A percentile compares a stretch with the other conserved stretches of the same genome.
Evolutionary conservation across 2,888 invertebrate genomes (phyloP).

Genomic region (Schrankia costaestrigalis): DNA sequence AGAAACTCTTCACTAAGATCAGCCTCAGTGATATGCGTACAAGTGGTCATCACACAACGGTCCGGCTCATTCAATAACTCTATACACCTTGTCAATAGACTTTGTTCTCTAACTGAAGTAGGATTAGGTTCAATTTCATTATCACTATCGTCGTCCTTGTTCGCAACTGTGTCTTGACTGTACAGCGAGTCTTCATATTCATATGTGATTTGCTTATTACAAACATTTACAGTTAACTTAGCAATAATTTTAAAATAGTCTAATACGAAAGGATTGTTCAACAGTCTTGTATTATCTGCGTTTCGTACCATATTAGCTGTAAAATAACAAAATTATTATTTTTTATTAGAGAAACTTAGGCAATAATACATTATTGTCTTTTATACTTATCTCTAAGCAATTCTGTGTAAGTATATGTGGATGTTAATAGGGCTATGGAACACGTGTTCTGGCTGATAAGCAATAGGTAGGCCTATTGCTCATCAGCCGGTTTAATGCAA

Average conservation of each 20-base stretch:
- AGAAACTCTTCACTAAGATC: slow-evolving; percentile 79
- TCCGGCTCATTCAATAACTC: slow-evolving; percentile 83
- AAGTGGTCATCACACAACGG: slow-evolving; percentile 60
- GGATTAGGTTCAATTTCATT: slow-evolving; percentile 76
- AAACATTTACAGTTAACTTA: slow-evolving; percentile 65
- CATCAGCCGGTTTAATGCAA: no score
- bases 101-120: slow-evolving; percentile 68
- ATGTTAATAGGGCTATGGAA: no score
- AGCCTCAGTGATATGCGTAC: slow-evolving; percentile 74
- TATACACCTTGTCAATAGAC: slow-evolving; percentile 79
- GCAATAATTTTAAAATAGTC: slow-evolving; percentile 70
- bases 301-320: slow-evolving; percentile 70
- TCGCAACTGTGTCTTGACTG: slow-evolving; percentile 67
- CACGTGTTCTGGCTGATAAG: no score
- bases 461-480: no score
- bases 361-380: no score
- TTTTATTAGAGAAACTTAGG: no score
- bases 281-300: slow-evolving; percentile 78
- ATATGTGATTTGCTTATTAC: slow-evolving; percentile 67
- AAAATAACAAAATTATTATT: slow-evolving; percentile 39
- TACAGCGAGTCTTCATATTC: slow-evolving; percentile 72
- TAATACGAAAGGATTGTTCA: slow-evolving; percentile 70
- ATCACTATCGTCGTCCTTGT: slow-evolving; percentile 82
- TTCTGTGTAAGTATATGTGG: no score
- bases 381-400: no score